Conservation (phyloP, 2,113 vertebrate species). For the Apteryx mantelli region DNA sequence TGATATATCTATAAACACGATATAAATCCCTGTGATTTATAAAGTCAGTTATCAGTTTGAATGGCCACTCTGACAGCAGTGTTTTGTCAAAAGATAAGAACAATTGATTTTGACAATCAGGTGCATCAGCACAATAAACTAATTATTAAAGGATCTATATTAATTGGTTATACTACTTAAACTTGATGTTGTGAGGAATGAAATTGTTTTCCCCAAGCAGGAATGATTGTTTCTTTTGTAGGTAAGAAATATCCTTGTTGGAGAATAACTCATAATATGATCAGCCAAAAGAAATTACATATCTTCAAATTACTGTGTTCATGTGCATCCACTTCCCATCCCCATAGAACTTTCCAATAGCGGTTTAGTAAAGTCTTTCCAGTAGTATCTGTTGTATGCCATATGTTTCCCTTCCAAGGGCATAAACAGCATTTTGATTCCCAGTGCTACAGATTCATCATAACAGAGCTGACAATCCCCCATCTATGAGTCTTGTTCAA, state of each 20-base stretch:
- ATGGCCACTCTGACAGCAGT: neutral
- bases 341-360: neutral
- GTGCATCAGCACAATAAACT: constrained; percentile 49
- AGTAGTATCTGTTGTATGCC: rapidly evolving
- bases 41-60: rapidly evolving
- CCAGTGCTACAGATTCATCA: neutral
- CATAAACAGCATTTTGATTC: neutral
- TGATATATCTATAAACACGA: constrained; percentile 52
- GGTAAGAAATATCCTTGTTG: neutral
- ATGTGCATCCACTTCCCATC: neutral
- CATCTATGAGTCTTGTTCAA: neutral
- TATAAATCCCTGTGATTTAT: constrained; percentile 10
- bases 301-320: neutral
- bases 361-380: neutral
- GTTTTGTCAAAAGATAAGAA: constrained; percentile 32
- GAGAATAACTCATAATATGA: neutral
- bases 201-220: neutral
- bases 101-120: constrained; percentile 60
- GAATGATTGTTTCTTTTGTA: neutral
- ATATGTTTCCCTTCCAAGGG: neutral
- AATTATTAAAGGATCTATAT: constrained; percentile 59
- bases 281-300: neutral
- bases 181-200: constrained; percentile 33
- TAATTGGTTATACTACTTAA: constrained; percentile 33
- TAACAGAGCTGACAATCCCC: neutral